Evolutionary conservation across 2,888 invertebrate genomes (phyloP).

Genomic region (Acanthosepion lycidas): DNA sequence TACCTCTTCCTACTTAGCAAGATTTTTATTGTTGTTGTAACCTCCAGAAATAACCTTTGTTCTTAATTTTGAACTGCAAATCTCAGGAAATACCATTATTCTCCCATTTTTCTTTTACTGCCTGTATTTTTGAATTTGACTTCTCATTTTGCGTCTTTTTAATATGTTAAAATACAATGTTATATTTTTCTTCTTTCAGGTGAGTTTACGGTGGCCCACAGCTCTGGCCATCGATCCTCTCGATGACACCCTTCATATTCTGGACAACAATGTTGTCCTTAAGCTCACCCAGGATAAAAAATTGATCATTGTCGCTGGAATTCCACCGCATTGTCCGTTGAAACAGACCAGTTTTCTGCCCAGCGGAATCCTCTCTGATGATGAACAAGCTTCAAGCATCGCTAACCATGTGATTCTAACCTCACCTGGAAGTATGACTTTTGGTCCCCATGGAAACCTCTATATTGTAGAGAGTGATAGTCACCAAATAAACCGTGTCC

Average conservation of each 20-base stretch:
- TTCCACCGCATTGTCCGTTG: conserved; percentile 91
- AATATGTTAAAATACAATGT: background rate
- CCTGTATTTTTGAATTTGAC: no score
- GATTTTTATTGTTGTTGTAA: no score
- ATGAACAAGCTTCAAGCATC: conserved; percentile 68
- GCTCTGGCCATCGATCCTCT: conserved; percentile 93
- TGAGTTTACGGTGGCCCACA: conserved; percentile 98
- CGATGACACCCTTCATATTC: conserved; percentile 94
- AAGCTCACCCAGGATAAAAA: conserved; percentile 90
- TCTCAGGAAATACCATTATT: no score
- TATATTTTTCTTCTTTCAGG: conserved; percentile 75
- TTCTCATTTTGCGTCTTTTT: no score
- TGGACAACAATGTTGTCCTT: conserved; percentile 89
- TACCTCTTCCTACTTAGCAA: no score
- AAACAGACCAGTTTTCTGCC: conserved; percentile 78
- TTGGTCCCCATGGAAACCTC: conserved; percentile 92
- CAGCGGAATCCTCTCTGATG: conserved; percentile 66
- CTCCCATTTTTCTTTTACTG: no score
- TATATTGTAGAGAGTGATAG: conserved; percentile 94
- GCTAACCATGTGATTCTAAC: conserved; percentile 93
- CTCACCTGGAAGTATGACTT: conserved; percentile 90
- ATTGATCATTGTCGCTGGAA: conserved; percentile 93
- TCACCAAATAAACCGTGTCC: conserved; percentile 87
- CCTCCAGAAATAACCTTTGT: no score
- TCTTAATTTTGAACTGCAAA: no score